Evolutionary conservation across 2,797 vertebrate species (phyloP).

Genomic region (Eulemur albifrons): DNA sequence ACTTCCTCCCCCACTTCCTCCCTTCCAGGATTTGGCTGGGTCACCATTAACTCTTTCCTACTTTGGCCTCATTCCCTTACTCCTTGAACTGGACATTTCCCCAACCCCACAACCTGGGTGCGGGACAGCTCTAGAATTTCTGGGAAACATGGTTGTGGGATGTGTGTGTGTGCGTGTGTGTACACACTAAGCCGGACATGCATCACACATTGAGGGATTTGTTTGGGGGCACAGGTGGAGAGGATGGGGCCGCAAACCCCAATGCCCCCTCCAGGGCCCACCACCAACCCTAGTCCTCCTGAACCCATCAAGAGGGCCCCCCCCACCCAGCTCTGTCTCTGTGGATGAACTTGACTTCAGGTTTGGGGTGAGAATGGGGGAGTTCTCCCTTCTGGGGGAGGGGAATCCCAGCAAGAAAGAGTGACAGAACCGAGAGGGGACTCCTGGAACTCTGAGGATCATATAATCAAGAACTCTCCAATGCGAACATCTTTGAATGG

Average conservation of each 20-base stretch:
- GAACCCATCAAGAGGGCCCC: background rate
- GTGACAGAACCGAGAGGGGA: accelerated
- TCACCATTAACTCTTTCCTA: constrained; percentile 67
- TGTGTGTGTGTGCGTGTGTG: background rate
- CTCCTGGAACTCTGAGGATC: background rate
- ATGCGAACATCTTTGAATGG: background rate
- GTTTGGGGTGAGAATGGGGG: background rate
- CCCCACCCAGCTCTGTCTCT: background rate
- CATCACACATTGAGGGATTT: background rate
- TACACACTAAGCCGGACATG: background rate
- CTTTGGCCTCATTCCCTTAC: background rate
- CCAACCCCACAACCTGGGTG: too few relatives aligned
- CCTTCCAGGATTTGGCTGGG: constrained; percentile 64
- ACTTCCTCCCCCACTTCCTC: constrained; percentile 69
- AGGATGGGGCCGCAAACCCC: background rate
- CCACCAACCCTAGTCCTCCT: background rate
- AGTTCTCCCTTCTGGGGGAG: background rate
- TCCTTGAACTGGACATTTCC: background rate
- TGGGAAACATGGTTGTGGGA: background rate
- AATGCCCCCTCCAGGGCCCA: accelerated
- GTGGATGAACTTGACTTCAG: background rate
- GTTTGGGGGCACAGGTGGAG: background rate
- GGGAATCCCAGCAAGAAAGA: background rate
- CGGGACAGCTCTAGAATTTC: background rate
- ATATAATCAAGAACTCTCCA: background rate